Base-by-base conservation (phyloP, 2,797 vertebrate genomes). In the Tamandua tetradactyla region DNA sequence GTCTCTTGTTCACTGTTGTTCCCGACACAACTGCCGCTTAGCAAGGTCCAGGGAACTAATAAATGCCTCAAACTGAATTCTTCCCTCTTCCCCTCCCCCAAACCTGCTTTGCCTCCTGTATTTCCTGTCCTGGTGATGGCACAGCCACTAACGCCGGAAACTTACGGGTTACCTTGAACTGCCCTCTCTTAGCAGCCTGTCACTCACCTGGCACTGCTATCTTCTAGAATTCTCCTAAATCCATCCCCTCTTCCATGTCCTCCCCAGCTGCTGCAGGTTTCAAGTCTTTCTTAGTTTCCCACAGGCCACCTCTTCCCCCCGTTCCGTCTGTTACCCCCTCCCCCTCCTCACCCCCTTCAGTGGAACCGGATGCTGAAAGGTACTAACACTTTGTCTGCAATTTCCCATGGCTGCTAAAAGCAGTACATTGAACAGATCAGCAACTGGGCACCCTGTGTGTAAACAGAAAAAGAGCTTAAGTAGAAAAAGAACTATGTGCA, bases 391-490 rank as follows among this genome's bases (percentile, higher is more conserved):
- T 49, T 49, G 71, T 90, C 61, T 82, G 68, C 75, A 27, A 1
- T 44, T 75, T 89, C 78, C 74, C 69, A 75, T 83, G 61, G 37
- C 75, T 84, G 66, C 32, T 81, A 25, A 62, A 91, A 92, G 75
- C 47, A 25, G 64, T 84, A 35, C 76, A 75, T 80, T 52, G 37
- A 44, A 30, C 74, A 52, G 30, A 68, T 23, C 10, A 27, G 91
- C 79, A 64, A 90, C 79, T 52, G 49, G 64, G 40, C 32, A 32
- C 32, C 44, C 69, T 35, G 64, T 72, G 82, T 95, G 80, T 90
- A 94, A 83, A 95, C 94, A 95, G n/a, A 71, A 7, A 47, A 42
- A 69, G 37, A 59, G 52, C 62, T 74, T 85, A 68, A 95, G 80
- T 22, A 52, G 82, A 66, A 71, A 47, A 75, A 22, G 37, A 79